phyloP scores from a whole-genome alignment of 2,113 vertebrate species.

The Chloropsis hardwickii region DNA sequence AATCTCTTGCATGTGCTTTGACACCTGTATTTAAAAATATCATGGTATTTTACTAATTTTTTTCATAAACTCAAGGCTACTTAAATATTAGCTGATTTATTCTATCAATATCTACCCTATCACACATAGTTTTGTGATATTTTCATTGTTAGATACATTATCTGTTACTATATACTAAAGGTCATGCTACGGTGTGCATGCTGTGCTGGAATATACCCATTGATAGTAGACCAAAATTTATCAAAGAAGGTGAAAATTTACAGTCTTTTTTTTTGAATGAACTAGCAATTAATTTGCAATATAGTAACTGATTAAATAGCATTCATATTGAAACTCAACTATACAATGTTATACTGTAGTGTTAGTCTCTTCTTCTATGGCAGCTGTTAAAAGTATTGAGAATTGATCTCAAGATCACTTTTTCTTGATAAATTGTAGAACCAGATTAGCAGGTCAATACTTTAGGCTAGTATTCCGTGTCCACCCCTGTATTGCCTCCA shows the following conservation, averaged over 20 bases:
- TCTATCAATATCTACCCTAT: not conserved
- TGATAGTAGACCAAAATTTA: not conserved
- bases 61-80: not conserved
- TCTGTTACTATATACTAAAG: not conserved
- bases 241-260: not conserved
- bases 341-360: not conserved
- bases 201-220: not conserved
- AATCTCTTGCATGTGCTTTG: not conserved
- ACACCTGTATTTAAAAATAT: not conserved
- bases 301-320: not conserved
- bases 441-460: not conserved
- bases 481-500: not conserved
- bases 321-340: not conserved
- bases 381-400: not conserved
- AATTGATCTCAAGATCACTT: not conserved
- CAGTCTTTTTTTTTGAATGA: not conserved
- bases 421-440: not conserved
- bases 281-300: not conserved
- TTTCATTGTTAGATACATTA: not conserved
- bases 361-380: not conserved
- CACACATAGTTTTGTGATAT: not conserved
- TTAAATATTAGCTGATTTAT: not conserved
- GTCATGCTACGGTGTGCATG: rapidly evolving
- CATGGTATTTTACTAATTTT: not conserved
- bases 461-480: not conserved